Conservation (phyloP, 30 jellyfish, hydroid and myxozoan genomes). For the Euphysa ruthae region DNA sequence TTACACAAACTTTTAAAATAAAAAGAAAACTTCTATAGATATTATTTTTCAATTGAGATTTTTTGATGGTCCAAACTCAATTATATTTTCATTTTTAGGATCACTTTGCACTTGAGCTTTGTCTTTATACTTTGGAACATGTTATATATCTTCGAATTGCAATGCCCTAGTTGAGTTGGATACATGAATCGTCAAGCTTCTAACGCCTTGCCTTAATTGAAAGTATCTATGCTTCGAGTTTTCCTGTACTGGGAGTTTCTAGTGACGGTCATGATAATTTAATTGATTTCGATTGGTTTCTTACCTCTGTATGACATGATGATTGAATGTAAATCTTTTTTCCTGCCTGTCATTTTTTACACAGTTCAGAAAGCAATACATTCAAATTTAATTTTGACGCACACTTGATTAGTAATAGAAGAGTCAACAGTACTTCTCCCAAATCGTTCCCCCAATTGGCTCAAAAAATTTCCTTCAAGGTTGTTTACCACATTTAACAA, state of each 20-base stretch:
- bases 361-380: not conserved
- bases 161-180: not conserved
- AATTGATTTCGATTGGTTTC: constrained; percentile 7
- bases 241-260: not conserved
- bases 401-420: not conserved
- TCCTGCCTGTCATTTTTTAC: not conserved
- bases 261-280: not conserved
- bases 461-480: too few relatives aligned
- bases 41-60: not conserved
- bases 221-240: not conserved
- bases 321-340: not conserved
- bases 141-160: not conserved
- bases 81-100: not conserved
- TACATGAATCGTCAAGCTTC: not conserved
- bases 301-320: not conserved
- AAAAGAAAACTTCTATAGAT: not conserved
- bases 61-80: not conserved
- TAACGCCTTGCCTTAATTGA: not conserved
- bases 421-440: too few relatives aligned
- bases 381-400: not conserved
- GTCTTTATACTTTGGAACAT: not conserved
- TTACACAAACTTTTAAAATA: not conserved
- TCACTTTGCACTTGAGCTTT: not conserved
- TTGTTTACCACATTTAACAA: too few relatives aligned
- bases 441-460: not conserved